These are phyloP conservation scores for Podarcis lilfordi DNA, from an alignment of 2,797 vertebrate genomes.

Conservation along the genomic window DNA sequence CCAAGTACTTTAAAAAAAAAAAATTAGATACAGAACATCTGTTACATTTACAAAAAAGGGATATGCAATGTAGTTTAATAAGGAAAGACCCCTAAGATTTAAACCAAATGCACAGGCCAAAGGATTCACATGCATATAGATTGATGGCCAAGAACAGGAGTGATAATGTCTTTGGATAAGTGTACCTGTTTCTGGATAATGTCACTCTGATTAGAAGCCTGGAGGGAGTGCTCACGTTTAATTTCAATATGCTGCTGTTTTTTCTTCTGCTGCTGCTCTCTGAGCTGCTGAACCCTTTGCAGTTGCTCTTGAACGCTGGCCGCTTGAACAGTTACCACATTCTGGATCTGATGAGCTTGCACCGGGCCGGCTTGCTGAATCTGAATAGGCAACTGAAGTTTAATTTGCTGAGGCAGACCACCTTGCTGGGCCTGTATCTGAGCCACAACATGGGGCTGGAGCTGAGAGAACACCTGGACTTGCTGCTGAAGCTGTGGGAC, in stretches of 20 bases:
- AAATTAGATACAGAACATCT: constrained; percentile 19
- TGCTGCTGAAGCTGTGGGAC: constrained; percentile 90
- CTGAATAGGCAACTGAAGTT: constrained; percentile 90
- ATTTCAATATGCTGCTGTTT: constrained; percentile 91
- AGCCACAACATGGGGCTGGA: constrained; percentile 85
- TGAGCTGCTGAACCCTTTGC: constrained; percentile 93
- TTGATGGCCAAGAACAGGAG: constrained; percentile 50
- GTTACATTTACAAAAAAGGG: constrained; percentile 52
- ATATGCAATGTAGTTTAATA: background rate
- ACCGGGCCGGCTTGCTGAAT: constrained; percentile 85
- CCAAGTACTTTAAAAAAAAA: constrained; percentile 7
- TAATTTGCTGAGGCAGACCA: constrained; percentile 86
- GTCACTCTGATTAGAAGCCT: constrained; percentile 90
- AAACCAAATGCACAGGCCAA: constrained; percentile 51
- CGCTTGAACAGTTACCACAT: constrained; percentile 92
- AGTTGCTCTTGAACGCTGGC: constrained; percentile 95
- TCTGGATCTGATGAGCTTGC: constrained; percentile 89
- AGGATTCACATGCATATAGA: constrained; percentile 35
- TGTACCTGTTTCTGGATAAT: constrained; percentile 96
- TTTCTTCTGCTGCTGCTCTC: constrained; percentile 95
- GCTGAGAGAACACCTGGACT: constrained; percentile 88
- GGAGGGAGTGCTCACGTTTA: constrained; percentile 89
- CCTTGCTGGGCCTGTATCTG: constrained; percentile 90
- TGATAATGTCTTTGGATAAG: constrained; percentile 65
- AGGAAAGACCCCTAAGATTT: constrained; percentile 2